phyloP scores from a whole-genome alignment of 2,888 invertebrate genomes.

The Mimumesa dahlbomi region DNA sequence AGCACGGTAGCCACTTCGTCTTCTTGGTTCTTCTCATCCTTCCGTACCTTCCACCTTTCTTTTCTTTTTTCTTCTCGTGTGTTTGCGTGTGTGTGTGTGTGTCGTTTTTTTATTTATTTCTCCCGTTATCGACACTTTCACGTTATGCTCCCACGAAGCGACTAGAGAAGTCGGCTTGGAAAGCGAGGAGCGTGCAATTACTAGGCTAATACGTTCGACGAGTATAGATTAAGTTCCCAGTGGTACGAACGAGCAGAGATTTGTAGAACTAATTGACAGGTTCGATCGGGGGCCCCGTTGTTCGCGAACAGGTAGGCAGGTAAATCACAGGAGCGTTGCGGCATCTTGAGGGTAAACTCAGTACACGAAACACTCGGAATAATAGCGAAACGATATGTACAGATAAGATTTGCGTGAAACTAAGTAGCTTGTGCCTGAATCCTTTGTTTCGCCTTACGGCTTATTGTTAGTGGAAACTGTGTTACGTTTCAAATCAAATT shows the following conservation, averaged over 20 bases:
- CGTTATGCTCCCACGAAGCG: slow-evolving; percentile 37
- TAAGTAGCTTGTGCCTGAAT: slow-evolving; percentile 8
- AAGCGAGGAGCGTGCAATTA: slow-evolving; percentile 56
- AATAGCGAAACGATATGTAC: slow-evolving; percentile 9
- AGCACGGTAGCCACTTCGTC: slow-evolving; percentile 15
- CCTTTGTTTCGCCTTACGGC: slow-evolving; percentile 12
- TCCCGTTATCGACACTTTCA: slow-evolving; percentile 49
- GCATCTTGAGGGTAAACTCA: slow-evolving; percentile 1
- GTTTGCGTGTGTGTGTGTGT: too few species aligned
- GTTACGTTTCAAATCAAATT: slow-evolving; percentile 18
- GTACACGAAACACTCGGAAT: slow-evolving; percentile 11
- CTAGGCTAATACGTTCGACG: slow-evolving; percentile 52
- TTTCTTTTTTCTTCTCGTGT: neutral
- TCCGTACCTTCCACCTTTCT: neutral
- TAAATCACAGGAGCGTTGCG: slow-evolving; percentile 24
- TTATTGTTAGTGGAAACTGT: too few species aligned
- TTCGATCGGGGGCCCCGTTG: slow-evolving; percentile 1
- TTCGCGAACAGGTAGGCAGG: slow-evolving; percentile 1
- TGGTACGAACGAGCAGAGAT: slow-evolving; percentile 32
- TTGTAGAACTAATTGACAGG: slow-evolving; percentile 44
- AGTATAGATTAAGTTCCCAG: slow-evolving; percentile 51
- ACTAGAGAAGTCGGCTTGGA: slow-evolving; percentile 21
- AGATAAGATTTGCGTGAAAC: slow-evolving; percentile 35
- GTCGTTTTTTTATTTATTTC: slow-evolving; percentile 10
- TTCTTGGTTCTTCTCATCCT: slow-evolving; percentile 5